Evolutionary conservation across 2,113 vertebrate species (phyloP), one percentile per base, ranked within the genome.

Genomic region (Zeus faber): DNA sequence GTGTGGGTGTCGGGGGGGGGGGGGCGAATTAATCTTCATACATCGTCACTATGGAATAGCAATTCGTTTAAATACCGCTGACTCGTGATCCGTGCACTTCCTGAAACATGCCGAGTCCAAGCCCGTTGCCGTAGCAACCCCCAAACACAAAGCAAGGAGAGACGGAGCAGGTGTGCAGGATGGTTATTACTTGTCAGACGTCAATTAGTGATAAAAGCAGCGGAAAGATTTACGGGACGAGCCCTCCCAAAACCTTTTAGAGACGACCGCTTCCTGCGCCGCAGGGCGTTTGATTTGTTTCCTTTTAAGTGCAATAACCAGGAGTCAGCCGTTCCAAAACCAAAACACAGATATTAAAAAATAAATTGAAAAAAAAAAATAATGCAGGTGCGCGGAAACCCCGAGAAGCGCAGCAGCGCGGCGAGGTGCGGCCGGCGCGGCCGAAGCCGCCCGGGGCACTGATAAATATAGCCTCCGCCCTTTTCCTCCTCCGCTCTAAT

Each of bases 401-500:
- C 8, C 61, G 49, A 43, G 25, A 31, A 62, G 21, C 60, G 65
- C 11, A 16, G 49, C 52, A n/a, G n/a, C 51, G 13, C 27, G 29
- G 63, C 62, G 49, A 58, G 27, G 44, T 63, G 62, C 17, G 59
- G 46, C 21, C 22, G 10, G 54, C 45, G 56, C 54, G 59, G 47
- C 13, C 1, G 51, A 55, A 48, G 54, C 54, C 17, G 48, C 59
- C 55, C 70, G 9, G 54, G 50, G 61, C 20, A 29, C 22, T 58
- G 71, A 82, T 78, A 78, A 82, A 87, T 78, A 77, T 77, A 82
- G 77, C 58, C 49, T 45, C 24, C 63, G 72, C 62, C n/a, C 73
- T 69, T 39, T 76, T 62, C 60, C 60, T 37, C 44, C 48, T 67
- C 60, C 43, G 53, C n/a, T 27, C 56, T 84, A 85, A 85, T 85